Evolutionary conservation across 2,888 invertebrate genomes (phyloP).

Genomic region (Machimus rusticus): DNA sequence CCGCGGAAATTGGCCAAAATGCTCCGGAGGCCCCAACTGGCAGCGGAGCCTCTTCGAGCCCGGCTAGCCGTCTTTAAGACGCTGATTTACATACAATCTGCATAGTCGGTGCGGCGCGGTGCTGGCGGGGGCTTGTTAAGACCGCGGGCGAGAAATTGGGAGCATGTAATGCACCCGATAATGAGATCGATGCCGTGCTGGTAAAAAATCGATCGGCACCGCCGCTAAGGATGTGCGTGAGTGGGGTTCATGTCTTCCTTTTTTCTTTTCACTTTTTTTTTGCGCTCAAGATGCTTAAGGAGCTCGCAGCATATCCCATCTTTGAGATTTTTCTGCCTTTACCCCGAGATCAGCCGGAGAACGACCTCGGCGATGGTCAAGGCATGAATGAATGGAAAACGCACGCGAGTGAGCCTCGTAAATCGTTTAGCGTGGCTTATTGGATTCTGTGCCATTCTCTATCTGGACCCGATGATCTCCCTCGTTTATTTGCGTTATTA

Average conservation of each 20-base stretch:
- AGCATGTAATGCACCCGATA: constrained; percentile 39
- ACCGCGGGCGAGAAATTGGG: constrained; percentile 20
- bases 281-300: background rate
- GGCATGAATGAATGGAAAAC: constrained; percentile 51
- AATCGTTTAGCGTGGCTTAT: constrained; percentile 42
- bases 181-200: constrained; percentile 45
- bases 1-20: constrained; percentile 11
- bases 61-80: background rate
- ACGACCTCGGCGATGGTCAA: constrained; percentile 35
- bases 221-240: constrained; percentile 46
- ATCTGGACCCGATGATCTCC: constrained; percentile 37
- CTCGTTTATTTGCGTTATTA: constrained; percentile 42
- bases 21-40: background rate
- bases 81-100: constrained; percentile 37
- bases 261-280: too few species aligned
- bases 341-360: constrained; percentile 11
- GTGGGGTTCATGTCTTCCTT: constrained; percentile 35
- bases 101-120: background rate
- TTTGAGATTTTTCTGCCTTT: constrained; percentile 6
- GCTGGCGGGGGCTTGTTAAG: background rate
- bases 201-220: background rate
- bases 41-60: background rate
- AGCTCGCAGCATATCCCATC: background rate
- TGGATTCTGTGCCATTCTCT: constrained; percentile 41
- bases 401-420: constrained; percentile 49